Conservation (phyloP, 2,113 vertebrate species). For the Corydoras maculifer region DNA sequence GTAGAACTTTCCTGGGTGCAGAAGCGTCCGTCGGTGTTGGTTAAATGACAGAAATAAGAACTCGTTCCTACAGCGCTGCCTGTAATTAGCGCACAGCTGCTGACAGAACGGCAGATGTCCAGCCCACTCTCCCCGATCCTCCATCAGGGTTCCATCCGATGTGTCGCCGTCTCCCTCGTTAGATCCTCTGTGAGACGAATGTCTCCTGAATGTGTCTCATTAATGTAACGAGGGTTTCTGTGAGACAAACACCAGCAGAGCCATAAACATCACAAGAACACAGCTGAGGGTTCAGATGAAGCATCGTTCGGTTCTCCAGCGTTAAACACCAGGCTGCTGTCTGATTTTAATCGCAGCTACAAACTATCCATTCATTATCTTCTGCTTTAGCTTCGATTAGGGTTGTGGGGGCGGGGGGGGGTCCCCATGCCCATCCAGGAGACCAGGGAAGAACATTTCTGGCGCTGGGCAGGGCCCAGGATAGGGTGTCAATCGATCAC, state of each 20-base stretch:
- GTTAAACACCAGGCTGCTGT: too few relatives aligned
- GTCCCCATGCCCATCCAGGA: too few relatives aligned
- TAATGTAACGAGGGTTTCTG: background rate
- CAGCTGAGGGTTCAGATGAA: too few relatives aligned
- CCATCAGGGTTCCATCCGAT: background rate
- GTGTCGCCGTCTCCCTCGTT: background rate
- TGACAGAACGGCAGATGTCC: background rate
- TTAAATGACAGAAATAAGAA: background rate
- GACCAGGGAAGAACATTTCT: too few relatives aligned
- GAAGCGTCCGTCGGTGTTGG: background rate
- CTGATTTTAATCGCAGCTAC: too few relatives aligned
- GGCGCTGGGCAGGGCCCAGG: too few relatives aligned
- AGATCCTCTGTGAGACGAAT: background rate
- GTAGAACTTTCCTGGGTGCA: too few relatives aligned
- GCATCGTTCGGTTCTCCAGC: too few relatives aligned
- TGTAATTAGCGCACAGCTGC: background rate
- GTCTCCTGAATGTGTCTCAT: background rate
- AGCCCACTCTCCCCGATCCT: background rate
- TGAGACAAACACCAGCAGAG: constrained; percentile 7
- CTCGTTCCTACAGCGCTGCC: background rate
- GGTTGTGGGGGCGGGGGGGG: too few relatives aligned
- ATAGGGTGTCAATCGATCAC: too few relatives aligned
- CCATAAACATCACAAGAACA: background rate
- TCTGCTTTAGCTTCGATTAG: too few relatives aligned
- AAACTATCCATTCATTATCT: too few relatives aligned